Evolutionary conservation across 2,797 vertebrate species (phyloP), one percentile per base, ranked within the genome.

Genomic region (Fundulus diaphanus): DNA sequence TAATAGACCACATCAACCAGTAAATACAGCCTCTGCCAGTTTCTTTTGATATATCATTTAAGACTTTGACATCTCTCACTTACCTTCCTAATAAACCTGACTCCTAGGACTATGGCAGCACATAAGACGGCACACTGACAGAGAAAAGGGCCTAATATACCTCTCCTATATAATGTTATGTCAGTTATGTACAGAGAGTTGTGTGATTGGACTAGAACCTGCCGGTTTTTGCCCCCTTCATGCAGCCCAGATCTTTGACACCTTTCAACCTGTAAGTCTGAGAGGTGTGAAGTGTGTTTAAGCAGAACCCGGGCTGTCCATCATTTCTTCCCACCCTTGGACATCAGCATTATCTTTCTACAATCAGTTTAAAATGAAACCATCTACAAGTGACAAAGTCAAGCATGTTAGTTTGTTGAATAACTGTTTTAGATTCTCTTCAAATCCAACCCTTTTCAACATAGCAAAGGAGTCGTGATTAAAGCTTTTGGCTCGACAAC

Each of bases 381-480:
- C 12, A 42, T 29, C 42, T 37, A 40, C 2, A 1, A 15, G 48
- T 15, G 68, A 80, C 74, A 57, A 56, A 82, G 74, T 84, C 74
- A 73, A 77, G 44, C 46, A 6, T 11, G 11, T 42, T n/a, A 72
- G 78, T 82, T 78, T 81, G 59, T 67, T 73, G 5, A 20, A 59
- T 65, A 40, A 76, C 72, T 76, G 59, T 74, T 78, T 83, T 49
- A 69, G 68, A 68, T 61, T 72, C 51, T 79, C 51, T 66, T 24
- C 56, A 48, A 76, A 69, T 51, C 68, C 5, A 15, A 56, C 77
- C 48, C 59, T 79, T 84, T 56, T 57, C 63, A 59, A 18, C 72
- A 67, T 74, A 71, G 73, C 33, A 31, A 72, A 51, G 79, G 81
- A 83, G 73, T 54, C 18, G 77, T 88, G 85, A 93, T 93, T 85